These are phyloP conservation scores for Galeopsomyia nigrocyanea DNA, from an alignment of 2,888 invertebrate species.

Conservation along the genomic window DNA sequence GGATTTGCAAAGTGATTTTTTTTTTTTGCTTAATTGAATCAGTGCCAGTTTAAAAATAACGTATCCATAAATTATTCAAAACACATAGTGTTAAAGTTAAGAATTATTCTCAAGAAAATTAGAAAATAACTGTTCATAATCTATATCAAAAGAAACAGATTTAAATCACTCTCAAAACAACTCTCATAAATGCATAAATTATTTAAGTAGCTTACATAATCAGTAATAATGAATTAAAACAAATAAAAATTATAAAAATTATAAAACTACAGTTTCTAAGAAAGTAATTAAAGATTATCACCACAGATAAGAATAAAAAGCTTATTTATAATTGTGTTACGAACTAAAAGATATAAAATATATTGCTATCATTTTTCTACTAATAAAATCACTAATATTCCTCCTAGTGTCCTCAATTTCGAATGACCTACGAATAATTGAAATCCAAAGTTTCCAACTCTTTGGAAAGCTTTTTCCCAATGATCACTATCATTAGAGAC, in stretches of 20 bases:
- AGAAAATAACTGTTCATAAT: conserved; percentile 11
- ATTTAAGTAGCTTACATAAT: conserved; percentile 9
- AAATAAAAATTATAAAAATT: neutral
- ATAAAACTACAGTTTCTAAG: conserved; percentile 12
- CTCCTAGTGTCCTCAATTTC: no score
- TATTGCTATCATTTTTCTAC: no score
- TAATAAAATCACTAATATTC: no score
- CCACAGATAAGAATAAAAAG: conserved; percentile 5
- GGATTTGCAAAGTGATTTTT: conserved; percentile 13
- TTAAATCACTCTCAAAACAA: no score
- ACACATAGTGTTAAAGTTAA: conserved; percentile 24
- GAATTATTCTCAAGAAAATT: conserved; percentile 11
- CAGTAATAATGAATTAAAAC: conserved; percentile 5
- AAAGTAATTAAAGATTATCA: conserved; percentile 8
- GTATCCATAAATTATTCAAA: conserved; percentile 6
- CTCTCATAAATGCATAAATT: conserved; percentile 19
- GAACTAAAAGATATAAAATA: no score
- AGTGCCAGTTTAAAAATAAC: neutral
- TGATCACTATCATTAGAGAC: no score
- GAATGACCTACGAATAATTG: no score
- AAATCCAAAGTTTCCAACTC: no score
- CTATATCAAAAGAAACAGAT: no score
- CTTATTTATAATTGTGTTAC: no score
- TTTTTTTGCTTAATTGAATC: neutral
- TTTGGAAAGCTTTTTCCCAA: no score